These are phyloP conservation scores for Cecidostiba fungosa DNA, from an alignment of 2,888 invertebrate genomes.

Conservation along the genomic window DNA sequence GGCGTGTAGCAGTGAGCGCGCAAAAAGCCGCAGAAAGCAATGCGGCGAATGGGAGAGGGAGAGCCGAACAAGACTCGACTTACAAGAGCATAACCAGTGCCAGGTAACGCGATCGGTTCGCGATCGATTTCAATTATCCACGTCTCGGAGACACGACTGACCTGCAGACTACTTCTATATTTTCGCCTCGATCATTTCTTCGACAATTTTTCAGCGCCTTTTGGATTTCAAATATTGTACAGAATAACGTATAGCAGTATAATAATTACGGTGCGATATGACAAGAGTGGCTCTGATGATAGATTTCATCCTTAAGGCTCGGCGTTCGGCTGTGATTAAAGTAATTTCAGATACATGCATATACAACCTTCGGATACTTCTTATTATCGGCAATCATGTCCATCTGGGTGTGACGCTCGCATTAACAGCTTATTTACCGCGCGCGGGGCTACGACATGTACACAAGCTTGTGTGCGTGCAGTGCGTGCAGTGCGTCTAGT, in stretches of 20 bases:
- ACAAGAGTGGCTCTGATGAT: background rate
- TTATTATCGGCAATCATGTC: conserved; percentile 51
- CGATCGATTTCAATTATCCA: conserved; percentile 50
- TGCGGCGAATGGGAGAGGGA: background rate
- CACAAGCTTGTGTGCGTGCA: no score
- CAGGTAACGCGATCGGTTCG: conserved; percentile 28
- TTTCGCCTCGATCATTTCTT: conserved; percentile 4
- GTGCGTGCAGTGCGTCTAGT: conserved; percentile 26
- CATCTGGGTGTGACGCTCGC: conserved; percentile 65
- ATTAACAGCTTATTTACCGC: conserved; percentile 68
- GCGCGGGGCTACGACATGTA: conserved; percentile 59
- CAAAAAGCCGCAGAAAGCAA: conserved; percentile 19
- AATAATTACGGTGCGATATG: background rate
- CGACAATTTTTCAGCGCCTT: background rate
- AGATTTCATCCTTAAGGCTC: conserved; percentile 11
- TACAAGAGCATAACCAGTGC: conserved; percentile 36
- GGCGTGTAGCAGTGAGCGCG: no score
- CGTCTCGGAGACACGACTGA: background rate
- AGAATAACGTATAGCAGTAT: background rate
- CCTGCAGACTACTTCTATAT: background rate
- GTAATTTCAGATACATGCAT: conserved; percentile 11
- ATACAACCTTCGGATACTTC: conserved; percentile 5
- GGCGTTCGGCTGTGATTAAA: conserved; percentile 35
- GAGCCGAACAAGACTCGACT: conserved; percentile 23
- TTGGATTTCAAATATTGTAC: no score